Evolutionary conservation across 2,888 invertebrate species (phyloP).

Genomic region (Dioctria linearis): DNA sequence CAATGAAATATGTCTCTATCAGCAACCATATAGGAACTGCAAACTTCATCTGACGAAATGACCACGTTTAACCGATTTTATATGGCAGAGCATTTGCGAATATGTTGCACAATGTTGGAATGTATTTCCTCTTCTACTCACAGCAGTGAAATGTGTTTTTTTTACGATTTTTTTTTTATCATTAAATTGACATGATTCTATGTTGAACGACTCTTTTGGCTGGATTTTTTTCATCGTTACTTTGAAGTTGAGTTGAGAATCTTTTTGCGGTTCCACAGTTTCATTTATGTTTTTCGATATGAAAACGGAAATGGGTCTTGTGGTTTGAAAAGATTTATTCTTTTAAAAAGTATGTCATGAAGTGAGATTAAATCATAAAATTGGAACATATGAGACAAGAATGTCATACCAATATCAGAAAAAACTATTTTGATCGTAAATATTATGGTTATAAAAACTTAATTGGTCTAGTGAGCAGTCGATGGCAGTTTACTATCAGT

Average conservation of each 20-base stretch:
- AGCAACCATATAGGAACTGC: not conserved
- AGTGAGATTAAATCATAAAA: no score
- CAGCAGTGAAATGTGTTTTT: not conserved
- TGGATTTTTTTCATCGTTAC: not conserved
- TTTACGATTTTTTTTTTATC: not conserved
- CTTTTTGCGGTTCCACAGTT: not conserved
- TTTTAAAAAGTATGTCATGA: no score
- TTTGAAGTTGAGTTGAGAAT: not conserved
- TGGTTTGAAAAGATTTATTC: no score
- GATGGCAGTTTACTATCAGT: no score
- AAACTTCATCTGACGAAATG: conserved; percentile 1
- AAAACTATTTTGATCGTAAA: no score
- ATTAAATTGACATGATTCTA: not conserved
- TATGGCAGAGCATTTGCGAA: not conserved
- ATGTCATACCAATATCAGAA: no score
- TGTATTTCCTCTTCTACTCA: not conserved
- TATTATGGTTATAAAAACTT: no score
- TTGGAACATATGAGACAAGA: no score
- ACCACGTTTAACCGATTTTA: not conserved
- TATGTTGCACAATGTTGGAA: conserved; percentile 11
- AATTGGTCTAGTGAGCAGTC: no score
- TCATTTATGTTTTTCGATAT: not conserved
- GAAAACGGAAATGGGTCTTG: no score
- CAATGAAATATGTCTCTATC: not conserved
- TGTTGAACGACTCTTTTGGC: not conserved